Evolutionary conservation across 2,797 vertebrate genomes (phyloP), one percentile per base, ranked within the genome.

Genomic region (Hemitrygon akajei): DNA sequence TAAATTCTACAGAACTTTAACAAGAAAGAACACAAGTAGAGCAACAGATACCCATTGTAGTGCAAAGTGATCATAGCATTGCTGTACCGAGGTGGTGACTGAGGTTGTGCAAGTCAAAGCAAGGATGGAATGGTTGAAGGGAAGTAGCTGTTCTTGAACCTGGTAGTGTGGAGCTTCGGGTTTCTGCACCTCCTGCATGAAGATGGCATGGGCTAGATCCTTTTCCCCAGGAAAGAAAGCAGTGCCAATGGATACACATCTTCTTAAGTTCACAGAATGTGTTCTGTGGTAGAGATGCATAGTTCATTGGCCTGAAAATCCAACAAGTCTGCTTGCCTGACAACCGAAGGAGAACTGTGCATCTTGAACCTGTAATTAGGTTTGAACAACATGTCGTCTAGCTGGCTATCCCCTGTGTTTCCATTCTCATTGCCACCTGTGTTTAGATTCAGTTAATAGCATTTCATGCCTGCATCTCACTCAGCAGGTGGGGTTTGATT

Each of bases 401-500:
- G 18, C 86, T 89, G 40, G 71, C 69, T 47, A 71, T 93, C 25
- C 89, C 69, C 87, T 91, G 37, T 47, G 37, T 30, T 92, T n/a
- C 37, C 11, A 14, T 75, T 93, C 56, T 25, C 37, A 93, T 93
- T 76, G 6, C 37, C 91, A 93, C 91, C 91, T 93, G 91, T 93
- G 91, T 93, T 93, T 93, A 56, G 37, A 58, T 93, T 93, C 40
- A 92, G 37, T 92, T 92, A 92, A 92, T 92, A 92, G 91, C 71
- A 93, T 76, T 93, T 76, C 40, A 93, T 71, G 91, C 91, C 91
- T 14, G 91, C 71, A 12, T 56, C 11, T 93, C 12, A 93, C 40
- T 93, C 91, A 93, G 91, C 71, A 47, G 69, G 66, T 93, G 91
- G 27, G 47, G 37, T 56, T 93, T 16, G 37, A 47, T 30, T 12